phyloP scores from a whole-genome alignment of 2,888 invertebrate species.

The Andrena chrysosceles region DNA sequence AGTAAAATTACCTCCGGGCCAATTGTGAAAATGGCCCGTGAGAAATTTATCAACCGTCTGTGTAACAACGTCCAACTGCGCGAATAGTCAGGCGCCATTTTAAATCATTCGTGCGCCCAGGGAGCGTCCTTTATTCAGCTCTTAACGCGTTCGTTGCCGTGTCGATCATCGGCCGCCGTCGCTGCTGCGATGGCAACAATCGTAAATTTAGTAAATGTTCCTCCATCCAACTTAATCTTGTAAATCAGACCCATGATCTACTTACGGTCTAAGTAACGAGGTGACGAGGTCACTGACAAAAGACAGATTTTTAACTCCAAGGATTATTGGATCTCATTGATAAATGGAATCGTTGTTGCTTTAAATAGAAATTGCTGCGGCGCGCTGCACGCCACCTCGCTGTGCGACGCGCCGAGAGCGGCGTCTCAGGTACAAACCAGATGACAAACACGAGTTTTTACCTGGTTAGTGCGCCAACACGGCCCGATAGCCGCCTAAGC shows the following conservation, averaged over 20 bases:
- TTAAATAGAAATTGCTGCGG: not conserved
- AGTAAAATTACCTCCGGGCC: conserved; percentile 58
- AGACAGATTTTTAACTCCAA: too few species aligned
- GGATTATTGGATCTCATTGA: not conserved
- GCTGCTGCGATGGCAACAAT: not conserved
- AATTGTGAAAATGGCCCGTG: conserved; percentile 63
- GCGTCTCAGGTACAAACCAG: conserved; percentile 26
- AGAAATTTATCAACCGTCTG: conserved; percentile 54
- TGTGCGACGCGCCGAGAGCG: not conserved
- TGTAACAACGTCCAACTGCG: conserved; percentile 1
- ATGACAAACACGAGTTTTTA: conserved; percentile 51
- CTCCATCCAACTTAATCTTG: too few species aligned
- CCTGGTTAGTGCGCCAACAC: conserved; percentile 47
- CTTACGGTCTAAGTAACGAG: too few species aligned
- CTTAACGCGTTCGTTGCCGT: not conserved
- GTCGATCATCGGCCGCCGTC: not conserved
- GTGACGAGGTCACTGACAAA: too few species aligned
- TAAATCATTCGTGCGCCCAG: conserved; percentile 5
- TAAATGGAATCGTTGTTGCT: not conserved
- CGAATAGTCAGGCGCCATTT: conserved; percentile 1
- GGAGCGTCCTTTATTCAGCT: not conserved
- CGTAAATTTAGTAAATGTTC: not conserved
- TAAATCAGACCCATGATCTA: too few species aligned
- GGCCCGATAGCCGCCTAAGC: conserved; percentile 77
- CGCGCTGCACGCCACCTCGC: not conserved